These are phyloP conservation scores for Tribolium freemani DNA, from an alignment of 2,888 invertebrate species.

Conservation along the genomic window DNA sequence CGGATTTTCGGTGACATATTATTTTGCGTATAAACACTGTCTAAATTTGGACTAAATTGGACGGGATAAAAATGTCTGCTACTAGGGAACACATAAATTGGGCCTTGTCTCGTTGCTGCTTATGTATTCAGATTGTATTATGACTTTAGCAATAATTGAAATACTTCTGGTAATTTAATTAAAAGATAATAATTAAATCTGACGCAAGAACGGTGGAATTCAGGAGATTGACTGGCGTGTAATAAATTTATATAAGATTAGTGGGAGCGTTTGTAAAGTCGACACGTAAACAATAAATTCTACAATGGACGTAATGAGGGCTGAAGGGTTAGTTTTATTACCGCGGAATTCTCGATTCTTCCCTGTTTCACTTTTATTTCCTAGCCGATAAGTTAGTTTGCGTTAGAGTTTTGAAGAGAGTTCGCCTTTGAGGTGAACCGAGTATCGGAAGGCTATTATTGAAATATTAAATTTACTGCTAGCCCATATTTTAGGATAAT, in stretches of 20 bases:
- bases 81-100: neutral
- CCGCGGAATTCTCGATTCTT: neutral
- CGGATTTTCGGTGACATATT: conserved; percentile 15
- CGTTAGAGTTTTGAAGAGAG: conserved; percentile 1
- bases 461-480: conserved; percentile 26
- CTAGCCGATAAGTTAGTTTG: conserved; percentile 2
- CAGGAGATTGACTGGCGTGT: neutral
- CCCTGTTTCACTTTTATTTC: conserved; percentile 7
- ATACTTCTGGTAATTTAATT: neutral
- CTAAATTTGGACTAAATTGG: neutral
- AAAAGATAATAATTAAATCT: neutral
- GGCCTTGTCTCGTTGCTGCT: neutral
- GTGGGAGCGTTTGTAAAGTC: neutral
- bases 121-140: no score
- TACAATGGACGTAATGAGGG: conserved; percentile 13
- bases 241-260: neutral
- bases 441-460: conserved; percentile 9
- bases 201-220: neutral
- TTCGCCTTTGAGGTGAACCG: conserved; percentile 2
- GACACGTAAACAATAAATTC: neutral
- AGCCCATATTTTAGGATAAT: conserved; percentile 8
- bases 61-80: neutral
- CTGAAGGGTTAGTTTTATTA: conserved; percentile 4
- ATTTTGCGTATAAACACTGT: conserved; percentile 1
- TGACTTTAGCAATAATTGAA: no score